Percentiles rank a stretch among this genome's conserved stretches.
Evolutionary conservation across 2,797 vertebrate genomes (phyloP).

Genomic region (Tamandua tetradactyla): DNA sequence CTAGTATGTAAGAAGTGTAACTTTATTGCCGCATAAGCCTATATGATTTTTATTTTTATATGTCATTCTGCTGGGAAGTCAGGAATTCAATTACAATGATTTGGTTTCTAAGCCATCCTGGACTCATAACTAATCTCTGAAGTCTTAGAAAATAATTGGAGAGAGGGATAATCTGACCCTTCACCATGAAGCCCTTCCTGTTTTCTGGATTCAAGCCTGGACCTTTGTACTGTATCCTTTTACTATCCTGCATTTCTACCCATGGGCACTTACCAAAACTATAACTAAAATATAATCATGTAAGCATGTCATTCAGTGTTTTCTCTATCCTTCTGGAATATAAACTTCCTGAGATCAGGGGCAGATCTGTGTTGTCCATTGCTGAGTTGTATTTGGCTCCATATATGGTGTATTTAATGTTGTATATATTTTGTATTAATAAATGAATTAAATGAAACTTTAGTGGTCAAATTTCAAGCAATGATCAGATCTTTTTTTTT

Average conservation of each 20-base stretch:
- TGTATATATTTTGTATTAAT: not conserved
- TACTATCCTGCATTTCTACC: not conserved
- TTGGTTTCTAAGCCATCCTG: not conserved
- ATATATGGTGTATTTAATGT: not conserved
- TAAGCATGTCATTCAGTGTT: not conserved
- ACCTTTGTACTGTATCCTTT: not conserved
- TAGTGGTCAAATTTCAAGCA: not conserved
- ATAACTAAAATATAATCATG: not conserved
- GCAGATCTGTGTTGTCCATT: not conserved
- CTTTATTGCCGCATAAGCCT: not conserved
- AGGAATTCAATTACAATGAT: not conserved
- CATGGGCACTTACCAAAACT: not conserved
- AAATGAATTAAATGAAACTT: not conserved
- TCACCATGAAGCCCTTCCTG: not conserved
- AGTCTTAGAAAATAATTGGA: not conserved
- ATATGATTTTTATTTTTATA: slow-evolving; percentile 8
- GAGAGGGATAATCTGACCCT: rapidly evolving
- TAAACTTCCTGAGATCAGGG: not conserved
- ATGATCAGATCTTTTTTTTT: not conserved
- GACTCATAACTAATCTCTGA: not conserved
- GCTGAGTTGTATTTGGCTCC: not conserved
- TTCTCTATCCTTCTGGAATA: not conserved
- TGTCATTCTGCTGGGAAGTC: not conserved
- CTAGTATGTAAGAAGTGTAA: not conserved
- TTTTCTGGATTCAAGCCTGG: not conserved